phyloP scores from a whole-genome alignment of 2,888 invertebrate genomes.

The Trachelus iudaicus region DNA sequence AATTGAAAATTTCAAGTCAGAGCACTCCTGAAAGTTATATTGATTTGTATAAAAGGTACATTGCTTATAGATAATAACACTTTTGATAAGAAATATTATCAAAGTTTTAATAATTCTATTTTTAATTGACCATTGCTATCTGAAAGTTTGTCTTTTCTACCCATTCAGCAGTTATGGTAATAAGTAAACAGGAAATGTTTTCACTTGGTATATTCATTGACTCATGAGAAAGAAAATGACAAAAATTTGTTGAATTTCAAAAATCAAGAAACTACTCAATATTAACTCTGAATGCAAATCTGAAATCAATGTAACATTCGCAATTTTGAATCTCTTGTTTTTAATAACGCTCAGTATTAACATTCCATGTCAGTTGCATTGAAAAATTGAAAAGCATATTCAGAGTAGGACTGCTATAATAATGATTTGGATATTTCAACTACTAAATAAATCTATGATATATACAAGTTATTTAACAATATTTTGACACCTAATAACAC shows the following conservation, averaged over 20 bases:
- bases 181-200: background rate
- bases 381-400: background rate
- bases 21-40: background rate
- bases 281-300: background rate
- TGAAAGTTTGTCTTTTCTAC: background rate
- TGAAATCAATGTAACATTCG: background rate
- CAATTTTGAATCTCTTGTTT: background rate
- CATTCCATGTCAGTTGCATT: background rate
- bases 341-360: background rate
- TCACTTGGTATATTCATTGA: background rate
- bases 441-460: background rate
- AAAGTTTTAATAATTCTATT: constrained; percentile 37
- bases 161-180: background rate
- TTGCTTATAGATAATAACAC: background rate
- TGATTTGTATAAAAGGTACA: background rate
- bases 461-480: background rate
- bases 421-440: background rate
- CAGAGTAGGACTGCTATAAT: background rate
- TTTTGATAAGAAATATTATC: background rate
- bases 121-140: constrained; percentile 42
- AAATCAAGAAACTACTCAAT: background rate
- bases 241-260: background rate
- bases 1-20: background rate
- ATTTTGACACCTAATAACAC: background rate
- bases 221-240: background rate